phyloP scores from a whole-genome alignment of 2,888 invertebrate genomes.

The Calliscelio sp. region DNA sequence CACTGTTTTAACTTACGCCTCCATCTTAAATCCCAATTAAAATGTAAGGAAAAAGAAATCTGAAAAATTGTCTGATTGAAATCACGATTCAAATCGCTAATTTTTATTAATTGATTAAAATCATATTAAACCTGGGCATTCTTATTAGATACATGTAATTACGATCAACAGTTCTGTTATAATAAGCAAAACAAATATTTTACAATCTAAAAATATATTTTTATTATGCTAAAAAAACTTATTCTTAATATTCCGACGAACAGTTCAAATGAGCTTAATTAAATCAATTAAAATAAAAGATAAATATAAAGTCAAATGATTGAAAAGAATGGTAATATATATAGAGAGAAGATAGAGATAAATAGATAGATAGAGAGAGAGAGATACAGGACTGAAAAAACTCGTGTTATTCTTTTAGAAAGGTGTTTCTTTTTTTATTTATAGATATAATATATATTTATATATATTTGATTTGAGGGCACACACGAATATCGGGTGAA shows the following conservation, averaged over 20 bases:
- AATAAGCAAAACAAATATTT: not conserved
- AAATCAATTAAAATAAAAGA: not conserved
- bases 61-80: no score
- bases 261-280: slow-evolving; percentile 21
- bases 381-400: slow-evolving; percentile 45
- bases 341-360: no score
- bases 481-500: slow-evolving; percentile 68
- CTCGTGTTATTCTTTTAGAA: slow-evolving; percentile 39
- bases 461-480: slow-evolving; percentile 50
- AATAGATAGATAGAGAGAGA: no score
- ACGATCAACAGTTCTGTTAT: slow-evolving; percentile 21
- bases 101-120: no score
- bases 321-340: slow-evolving; percentile 54
- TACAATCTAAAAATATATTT: not conserved
- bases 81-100: no score
- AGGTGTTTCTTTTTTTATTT: slow-evolving; percentile 31
- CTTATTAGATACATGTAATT: slow-evolving; percentile 30
- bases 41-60: no score
- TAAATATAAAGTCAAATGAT: slow-evolving; percentile 53
- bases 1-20: no score
- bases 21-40: no score
- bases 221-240: no score
- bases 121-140: no score
- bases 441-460: no score
- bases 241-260: slow-evolving; percentile 26